These are phyloP conservation scores for Zosterops borbonicus DNA, from an alignment of 2,113 vertebrate species.

Conservation along the genomic window DNA sequence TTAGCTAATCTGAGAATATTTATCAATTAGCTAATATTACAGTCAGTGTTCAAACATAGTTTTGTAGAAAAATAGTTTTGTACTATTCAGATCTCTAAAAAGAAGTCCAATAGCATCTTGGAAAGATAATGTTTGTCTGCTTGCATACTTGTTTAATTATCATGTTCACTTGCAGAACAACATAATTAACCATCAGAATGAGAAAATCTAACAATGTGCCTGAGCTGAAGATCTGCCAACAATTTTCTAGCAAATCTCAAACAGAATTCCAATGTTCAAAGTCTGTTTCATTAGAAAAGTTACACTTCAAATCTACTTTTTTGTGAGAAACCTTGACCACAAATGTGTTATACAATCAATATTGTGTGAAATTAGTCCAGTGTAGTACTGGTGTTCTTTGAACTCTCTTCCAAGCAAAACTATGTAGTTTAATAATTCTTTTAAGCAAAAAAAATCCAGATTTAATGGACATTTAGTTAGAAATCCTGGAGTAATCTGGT, in stretches of 20 bases:
- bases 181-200: constrained; percentile 7
- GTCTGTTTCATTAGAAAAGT: background rate
- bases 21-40: background rate
- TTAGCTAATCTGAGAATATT: background rate
- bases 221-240: constrained; percentile 20
- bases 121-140: background rate
- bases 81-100: background rate
- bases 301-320: background rate
- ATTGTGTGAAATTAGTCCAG: background rate
- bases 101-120: background rate
- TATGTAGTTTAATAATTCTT: background rate
- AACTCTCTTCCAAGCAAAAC: background rate
- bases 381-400: background rate
- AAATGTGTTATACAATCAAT: constrained; percentile 4
- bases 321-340: background rate
- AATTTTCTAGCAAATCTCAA: constrained; percentile 10
- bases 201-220: background rate
- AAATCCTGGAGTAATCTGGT: background rate
- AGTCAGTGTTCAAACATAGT: background rate
- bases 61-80: background rate
- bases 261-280: background rate
- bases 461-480: background rate
- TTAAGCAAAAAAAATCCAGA: background rate
- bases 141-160: background rate
- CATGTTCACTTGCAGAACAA: background rate